phyloP scores from a whole-genome alignment of 2,888 invertebrate species.

The Drosophila incognita region DNA sequence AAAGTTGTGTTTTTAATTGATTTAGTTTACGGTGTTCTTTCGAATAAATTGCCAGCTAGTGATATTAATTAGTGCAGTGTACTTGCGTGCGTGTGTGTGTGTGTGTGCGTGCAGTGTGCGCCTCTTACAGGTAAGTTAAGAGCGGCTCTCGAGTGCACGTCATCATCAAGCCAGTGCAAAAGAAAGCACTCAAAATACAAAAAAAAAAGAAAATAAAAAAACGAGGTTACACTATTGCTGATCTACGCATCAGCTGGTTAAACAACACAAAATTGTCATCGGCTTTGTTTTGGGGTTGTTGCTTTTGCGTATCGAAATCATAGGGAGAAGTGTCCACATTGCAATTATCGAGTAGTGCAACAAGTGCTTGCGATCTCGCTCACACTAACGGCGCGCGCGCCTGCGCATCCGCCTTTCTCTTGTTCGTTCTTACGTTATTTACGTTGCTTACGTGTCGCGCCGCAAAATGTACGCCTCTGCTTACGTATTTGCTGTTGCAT shows the following conservation, averaged over 20 bases:
- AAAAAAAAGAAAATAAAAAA: background rate
- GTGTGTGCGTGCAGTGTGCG: conserved; percentile 16
- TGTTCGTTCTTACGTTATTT: conserved; percentile 29
- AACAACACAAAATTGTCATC: conserved; percentile 9
- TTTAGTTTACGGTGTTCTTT: background rate
- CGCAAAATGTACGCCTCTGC: conserved; percentile 46
- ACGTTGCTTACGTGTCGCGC: conserved; percentile 60
- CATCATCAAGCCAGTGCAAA: conserved; percentile 50
- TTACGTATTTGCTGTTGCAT: conserved; percentile 32
- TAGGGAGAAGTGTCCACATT: conserved; percentile 29
- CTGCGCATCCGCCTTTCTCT: conserved; percentile 50
- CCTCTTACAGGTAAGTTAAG: conserved; percentile 48
- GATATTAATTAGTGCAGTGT: background rate
- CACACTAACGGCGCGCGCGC: conserved; percentile 43
- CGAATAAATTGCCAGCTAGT: conserved; percentile 20
- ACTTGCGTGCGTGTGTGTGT: conserved; percentile 3
- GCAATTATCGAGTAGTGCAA: conserved; percentile 40
- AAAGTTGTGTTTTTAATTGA: background rate
- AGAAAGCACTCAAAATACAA: conserved; percentile 36
- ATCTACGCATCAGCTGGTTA: conserved; percentile 1
- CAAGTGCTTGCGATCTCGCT: conserved; percentile 42
- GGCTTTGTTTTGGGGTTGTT: conserved; percentile 5
- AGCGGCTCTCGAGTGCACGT: conserved; percentile 59
- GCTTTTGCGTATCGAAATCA: conserved; percentile 11
- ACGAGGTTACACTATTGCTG: conserved; percentile 2